A percentile compares a stretch with the other conserved stretches of the same genome.
phyloP scores from a whole-genome alignment of 1,140 invertebrate genomes.

The Aphis gossypii region DNA sequence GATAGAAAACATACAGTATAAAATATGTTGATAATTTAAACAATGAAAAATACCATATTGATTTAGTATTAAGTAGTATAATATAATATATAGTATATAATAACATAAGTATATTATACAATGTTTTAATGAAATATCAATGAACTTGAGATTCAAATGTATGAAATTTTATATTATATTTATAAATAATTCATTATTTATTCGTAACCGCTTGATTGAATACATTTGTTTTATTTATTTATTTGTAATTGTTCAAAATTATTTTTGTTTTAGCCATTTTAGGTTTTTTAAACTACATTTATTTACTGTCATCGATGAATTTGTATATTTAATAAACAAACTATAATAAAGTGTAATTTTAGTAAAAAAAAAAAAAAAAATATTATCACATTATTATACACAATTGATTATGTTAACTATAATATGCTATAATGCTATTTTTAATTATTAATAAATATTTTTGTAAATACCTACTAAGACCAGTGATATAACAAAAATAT shows the following conservation, averaged over 20 bases:
- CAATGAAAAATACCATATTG: neutral
- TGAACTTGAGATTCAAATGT: neutral
- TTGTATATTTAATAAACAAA: no score
- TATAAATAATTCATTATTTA: neutral
- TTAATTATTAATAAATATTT: no score
- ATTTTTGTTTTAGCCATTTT: neutral
- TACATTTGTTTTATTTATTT: no score
- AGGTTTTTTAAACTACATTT: neutral
- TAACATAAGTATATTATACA: neutral
- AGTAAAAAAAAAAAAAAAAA: neutral
- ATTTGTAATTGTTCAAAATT: neutral
- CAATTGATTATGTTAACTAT: neutral
- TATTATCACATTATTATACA: neutral
- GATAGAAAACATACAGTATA: neutral
- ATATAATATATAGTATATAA: neutral
- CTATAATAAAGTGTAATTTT: neutral
- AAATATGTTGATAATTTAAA: neutral
- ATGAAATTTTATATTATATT: neutral
- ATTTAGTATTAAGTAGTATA: neutral
- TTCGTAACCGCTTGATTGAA: neutral
- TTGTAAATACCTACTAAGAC: no score
- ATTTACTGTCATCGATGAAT: neutral
- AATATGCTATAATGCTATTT: neutral
- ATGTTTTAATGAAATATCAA: neutral
- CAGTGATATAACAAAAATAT: neutral